phyloP scores from a whole-genome alignment of 2,797 vertebrate genomes.

The Holocentrus rufus region DNA sequence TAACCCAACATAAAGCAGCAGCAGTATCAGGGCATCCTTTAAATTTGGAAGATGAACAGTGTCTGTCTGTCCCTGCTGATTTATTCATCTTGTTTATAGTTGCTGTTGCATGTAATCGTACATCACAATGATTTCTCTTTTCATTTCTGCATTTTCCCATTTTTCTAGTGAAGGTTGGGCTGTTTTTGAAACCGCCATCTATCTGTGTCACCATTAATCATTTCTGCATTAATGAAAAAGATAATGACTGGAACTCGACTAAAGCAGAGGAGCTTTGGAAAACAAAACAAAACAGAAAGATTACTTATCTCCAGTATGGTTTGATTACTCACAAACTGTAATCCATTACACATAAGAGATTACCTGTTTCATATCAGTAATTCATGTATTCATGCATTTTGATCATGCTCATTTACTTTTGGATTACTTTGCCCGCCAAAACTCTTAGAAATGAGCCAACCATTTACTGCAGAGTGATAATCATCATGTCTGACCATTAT shows the following conservation, averaged over 20 bases:
- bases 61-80: not conserved
- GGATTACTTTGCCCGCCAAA: too few species aligned
- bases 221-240: conserved; percentile 7
- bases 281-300: not conserved
- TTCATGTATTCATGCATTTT: too few species aligned
- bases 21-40: too few species aligned
- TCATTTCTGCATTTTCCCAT: conserved; percentile 24
- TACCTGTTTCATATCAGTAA: too few species aligned
- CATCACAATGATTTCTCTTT: conserved; percentile 30
- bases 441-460: too few species aligned
- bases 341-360: too few species aligned
- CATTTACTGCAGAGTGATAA: too few species aligned
- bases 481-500: too few species aligned
- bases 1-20: not conserved
- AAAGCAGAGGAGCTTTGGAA: not conserved
- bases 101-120: conserved; percentile 42
- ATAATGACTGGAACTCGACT: conserved; percentile 20
- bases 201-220: conserved; percentile 43
- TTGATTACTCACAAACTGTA: too few species aligned
- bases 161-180: conserved; percentile 1
- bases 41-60: not conserved
- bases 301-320: too few species aligned
- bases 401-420: too few species aligned
- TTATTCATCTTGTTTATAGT: conserved; percentile 17
- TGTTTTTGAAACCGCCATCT: conserved; percentile 31